These are phyloP conservation scores for Dromas ardeola DNA, from an alignment of 2,113 vertebrate species.

Conservation along the genomic window DNA sequence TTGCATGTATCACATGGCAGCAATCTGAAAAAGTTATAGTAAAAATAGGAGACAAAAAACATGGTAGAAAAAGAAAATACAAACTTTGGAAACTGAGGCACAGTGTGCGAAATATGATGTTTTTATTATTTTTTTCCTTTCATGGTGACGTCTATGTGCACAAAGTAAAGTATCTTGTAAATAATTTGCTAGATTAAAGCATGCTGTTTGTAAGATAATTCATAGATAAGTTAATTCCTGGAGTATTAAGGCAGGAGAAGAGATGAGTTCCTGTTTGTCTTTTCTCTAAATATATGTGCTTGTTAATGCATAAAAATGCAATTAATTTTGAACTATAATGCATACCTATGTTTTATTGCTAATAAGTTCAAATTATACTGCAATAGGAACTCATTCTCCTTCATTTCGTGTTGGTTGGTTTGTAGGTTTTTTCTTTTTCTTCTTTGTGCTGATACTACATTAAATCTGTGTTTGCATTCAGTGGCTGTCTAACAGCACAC, in stretches of 20 bases:
- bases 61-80: not conserved
- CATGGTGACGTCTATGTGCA: accelerated
- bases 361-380: not conserved
- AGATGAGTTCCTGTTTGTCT: not conserved
- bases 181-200: not conserved
- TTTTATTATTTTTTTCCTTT: not conserved
- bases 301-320: not conserved
- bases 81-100: not conserved
- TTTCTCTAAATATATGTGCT: not conserved
- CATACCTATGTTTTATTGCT: not conserved
- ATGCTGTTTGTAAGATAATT: not conserved
- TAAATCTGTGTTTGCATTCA: not conserved
- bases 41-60: not conserved
- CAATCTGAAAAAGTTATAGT: not conserved
- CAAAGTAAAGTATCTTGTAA: not conserved
- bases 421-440: not conserved
- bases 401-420: not conserved
- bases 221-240: not conserved
- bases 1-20: not conserved
- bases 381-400: not conserved
- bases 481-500: not conserved
- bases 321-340: not conserved
- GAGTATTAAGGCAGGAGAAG: not conserved
- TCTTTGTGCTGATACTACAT: not conserved
- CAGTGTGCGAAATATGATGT: not conserved